These are phyloP conservation scores for Daboia siamensis DNA, from an alignment of 2,113 vertebrate species.

Conservation along the genomic window DNA sequence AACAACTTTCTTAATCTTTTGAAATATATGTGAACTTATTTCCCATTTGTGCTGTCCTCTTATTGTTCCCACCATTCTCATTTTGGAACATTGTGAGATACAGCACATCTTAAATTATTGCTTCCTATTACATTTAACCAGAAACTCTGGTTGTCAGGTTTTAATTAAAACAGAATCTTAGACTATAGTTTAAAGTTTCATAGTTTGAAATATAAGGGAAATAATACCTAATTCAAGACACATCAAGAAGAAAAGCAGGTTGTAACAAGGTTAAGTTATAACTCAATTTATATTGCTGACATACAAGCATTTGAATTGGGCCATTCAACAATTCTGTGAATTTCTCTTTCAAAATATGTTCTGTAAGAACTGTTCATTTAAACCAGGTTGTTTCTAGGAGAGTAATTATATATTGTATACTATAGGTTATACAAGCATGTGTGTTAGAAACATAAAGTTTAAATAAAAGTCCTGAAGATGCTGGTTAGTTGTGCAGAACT, in stretches of 20 bases:
- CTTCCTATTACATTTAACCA: neutral
- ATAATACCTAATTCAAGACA: neutral
- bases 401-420: neutral
- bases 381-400: neutral
- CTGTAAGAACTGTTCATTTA: neutral
- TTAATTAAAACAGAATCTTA: neutral
- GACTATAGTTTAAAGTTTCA: neutral
- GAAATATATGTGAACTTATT: neutral
- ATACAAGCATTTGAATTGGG: neutral
- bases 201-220: neutral
- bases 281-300: neutral
- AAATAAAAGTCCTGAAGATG: neutral
- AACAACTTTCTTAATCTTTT: neutral
- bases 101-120: neutral
- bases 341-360: neutral
- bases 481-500: neutral
- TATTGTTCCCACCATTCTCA: neutral
- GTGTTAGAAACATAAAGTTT: neutral
- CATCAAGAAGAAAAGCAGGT: neutral
- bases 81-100: neutral
- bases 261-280: neutral
- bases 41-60: neutral
- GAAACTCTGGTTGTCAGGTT: neutral
- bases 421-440: neutral
- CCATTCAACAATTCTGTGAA: neutral